A percentile compares a stretch with the other conserved stretches of the same genome.
phyloP scores from a whole-genome alignment of 2,113 vertebrate species.

The Thamnophis sirtalis region DNA sequence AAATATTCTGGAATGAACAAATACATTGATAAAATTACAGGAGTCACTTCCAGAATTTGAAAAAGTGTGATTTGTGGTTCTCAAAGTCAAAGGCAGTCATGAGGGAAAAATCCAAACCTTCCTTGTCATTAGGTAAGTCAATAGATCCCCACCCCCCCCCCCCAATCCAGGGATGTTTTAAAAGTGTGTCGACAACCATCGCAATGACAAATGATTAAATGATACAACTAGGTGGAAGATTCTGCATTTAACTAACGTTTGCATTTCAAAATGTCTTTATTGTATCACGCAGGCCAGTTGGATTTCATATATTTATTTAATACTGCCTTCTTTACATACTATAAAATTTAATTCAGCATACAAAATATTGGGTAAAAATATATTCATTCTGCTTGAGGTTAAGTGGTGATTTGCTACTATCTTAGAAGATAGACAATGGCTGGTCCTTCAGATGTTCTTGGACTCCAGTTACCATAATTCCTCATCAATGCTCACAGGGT shows the following conservation, averaged over 20 bases:
- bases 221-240: neutral
- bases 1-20: neutral
- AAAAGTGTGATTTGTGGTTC: neutral
- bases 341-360: conserved; percentile 26
- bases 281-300: conserved; percentile 1
- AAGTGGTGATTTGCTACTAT: neutral
- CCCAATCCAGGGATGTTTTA: neutral
- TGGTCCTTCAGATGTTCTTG: neutral
- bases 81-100: neutral
- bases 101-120: neutral
- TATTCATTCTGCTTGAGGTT: conserved; percentile 4
- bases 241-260: neutral
- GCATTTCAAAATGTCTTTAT: neutral
- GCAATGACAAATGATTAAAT: neutral
- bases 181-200: neutral
- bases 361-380: conserved; percentile 17
- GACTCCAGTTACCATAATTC: neutral
- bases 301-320: conserved; percentile 6
- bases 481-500: neutral
- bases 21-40: neutral
- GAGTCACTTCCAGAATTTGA: neutral
- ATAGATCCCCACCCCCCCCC: neutral
- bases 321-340: conserved; percentile 21
- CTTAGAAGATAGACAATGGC: neutral
- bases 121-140: neutral